These are phyloP conservation scores for Cydia pomonella DNA, from an alignment of 1,140 invertebrate species.

Conservation along the genomic window DNA sequence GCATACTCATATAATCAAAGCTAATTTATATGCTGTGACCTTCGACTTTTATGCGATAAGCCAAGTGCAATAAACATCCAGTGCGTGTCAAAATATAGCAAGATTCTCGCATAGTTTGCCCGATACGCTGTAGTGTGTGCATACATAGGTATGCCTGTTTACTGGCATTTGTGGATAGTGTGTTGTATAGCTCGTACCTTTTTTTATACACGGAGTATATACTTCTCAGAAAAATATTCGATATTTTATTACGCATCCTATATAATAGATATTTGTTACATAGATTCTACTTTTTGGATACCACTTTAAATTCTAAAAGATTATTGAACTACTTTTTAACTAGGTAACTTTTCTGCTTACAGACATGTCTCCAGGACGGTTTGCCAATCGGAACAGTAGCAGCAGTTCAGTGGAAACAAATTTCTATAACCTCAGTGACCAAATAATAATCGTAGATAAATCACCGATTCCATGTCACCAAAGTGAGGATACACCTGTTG, in stretches of 20 bases:
- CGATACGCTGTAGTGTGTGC: background rate
- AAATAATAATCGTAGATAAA: conserved; percentile 81
- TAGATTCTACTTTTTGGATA: background rate
- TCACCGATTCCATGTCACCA: conserved; percentile 72
- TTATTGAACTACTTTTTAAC: background rate
- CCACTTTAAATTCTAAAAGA: background rate
- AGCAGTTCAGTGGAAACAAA: conserved; percentile 85
- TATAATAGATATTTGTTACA: background rate
- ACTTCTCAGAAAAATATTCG: too few species aligned
- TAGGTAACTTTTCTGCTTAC: conserved; percentile 53
- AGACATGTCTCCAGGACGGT: conserved; percentile 86
- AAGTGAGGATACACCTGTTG: conserved; percentile 64
- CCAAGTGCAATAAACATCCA: conserved; percentile 6
- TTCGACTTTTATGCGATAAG: conserved; percentile 14
- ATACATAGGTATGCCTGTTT: conserved; percentile 12
- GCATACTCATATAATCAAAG: background rate
- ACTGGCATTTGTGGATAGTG: background rate
- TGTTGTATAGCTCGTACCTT: background rate
- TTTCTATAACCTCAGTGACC: conserved; percentile 84
- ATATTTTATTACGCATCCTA: too few species aligned
- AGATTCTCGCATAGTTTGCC: conserved; percentile 5
- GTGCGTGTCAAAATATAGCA: conserved; percentile 16
- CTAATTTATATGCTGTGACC: conserved; percentile 9
- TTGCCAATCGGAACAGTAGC: conserved; percentile 84
- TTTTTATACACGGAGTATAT: background rate